Base-by-base conservation (phyloP, 2,888 invertebrate species). In the Pinctada fucata region DNA sequence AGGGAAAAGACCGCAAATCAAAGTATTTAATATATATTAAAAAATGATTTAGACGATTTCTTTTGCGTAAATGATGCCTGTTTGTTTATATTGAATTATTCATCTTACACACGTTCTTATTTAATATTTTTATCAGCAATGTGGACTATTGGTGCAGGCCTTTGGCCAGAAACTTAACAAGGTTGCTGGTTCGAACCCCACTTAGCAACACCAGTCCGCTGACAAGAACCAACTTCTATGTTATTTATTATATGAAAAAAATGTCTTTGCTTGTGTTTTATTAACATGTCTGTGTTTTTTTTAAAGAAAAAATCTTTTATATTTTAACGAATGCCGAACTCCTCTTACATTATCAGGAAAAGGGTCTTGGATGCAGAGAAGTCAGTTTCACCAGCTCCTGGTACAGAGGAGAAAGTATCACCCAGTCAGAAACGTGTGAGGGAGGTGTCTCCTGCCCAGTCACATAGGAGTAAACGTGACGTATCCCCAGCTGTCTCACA, bases 371-470 rank as follows among this genome's bases (percentile, higher is more conserved):
- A 78, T 3, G 72, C 31, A 64, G 75, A 77, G 48, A 74, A 64
- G 50, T 80, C 80, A 31, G 31, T 78, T 3, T 80, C 80, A 16
- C 76, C 76, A 51, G 70, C 76, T 52, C 72, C 76, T 5, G 65
- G 74, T 6, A 16, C 63, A 45, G 47, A 65, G 47, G 66, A 51
- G 3, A 65, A 66, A 4, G n/a, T 74, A 50, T 74, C 74, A n/a
- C 79, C 79, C 3, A 76, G 80, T 4, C 47, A 72, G 31, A 85
- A 84, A 75, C 76, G 83, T 47, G 70, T 77, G n/a, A 75, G 80
- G 51, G 87, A 83, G 48, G 75, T 69, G 66, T 85, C 84, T 50
- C 85, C 84, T 13, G 83, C 74, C 52, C 51, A 48, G n/a, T 79
- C 78, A 8, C 76, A 63, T 1, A 52, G 68, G 1, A 76, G 79